These are phyloP conservation scores for Daubentonia madagascariensis DNA, from an alignment of 2,113 vertebrate species.

Conservation along the genomic window DNA sequence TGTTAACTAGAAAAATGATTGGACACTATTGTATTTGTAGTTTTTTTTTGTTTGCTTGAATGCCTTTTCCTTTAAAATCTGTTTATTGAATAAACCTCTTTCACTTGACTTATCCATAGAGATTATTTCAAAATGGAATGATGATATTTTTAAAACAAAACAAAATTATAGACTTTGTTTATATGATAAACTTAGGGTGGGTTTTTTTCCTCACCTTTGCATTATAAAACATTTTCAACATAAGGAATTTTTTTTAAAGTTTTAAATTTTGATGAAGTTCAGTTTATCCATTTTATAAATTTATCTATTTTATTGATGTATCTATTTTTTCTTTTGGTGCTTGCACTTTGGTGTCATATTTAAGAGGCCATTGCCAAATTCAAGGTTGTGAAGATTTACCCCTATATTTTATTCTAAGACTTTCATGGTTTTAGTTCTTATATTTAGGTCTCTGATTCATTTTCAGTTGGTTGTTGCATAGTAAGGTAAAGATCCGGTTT, in stretches of 20 bases:
- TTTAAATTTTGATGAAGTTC: neutral
- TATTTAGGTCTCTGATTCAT: neutral
- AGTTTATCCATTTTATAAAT: neutral
- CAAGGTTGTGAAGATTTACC: neutral
- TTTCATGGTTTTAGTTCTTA: neutral
- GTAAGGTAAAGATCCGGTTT: neutral
- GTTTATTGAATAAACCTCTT: neutral
- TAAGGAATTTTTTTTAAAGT: neutral
- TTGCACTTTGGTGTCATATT: neutral
- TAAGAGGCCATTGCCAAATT: neutral
- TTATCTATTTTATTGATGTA: neutral
- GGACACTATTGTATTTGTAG: neutral
- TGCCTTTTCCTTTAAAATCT: neutral
- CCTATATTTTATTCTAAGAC: neutral
- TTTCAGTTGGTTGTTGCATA: neutral
- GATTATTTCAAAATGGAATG: neutral
- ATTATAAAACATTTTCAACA: too few relatives aligned
- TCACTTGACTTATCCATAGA: neutral
- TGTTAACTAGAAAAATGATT: neutral
- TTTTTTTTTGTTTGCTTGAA: neutral
- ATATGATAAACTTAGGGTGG: too few relatives aligned
- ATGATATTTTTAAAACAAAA: neutral
- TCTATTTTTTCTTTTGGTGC: neutral
- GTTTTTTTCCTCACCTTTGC: too few relatives aligned
- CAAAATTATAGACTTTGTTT: too few relatives aligned